Base-by-base conservation (phyloP, 2,888 invertebrate species). In the Chirona hameri region DNA sequence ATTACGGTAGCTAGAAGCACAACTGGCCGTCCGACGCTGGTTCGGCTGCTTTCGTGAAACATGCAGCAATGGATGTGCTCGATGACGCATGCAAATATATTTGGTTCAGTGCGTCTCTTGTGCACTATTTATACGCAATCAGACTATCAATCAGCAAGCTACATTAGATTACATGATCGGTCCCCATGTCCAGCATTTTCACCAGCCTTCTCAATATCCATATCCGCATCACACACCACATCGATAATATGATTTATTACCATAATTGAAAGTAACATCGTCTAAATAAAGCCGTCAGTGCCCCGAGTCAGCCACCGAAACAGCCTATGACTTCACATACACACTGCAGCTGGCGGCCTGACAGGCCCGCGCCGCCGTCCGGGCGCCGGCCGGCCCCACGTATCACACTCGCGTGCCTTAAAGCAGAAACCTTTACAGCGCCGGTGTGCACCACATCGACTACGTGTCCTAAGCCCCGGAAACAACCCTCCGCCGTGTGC, bases 251-350 rank as follows among this genome's bases (percentile, higher is more conserved):
- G 46, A 76, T 76, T 76, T 76, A 76, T 76, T 76, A 76, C 76
- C 76, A 76, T 76, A 76, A 76, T 76, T 76, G 76, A 46, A 76
- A 76, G 76, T 76, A 76, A 76, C 76, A 76, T 76, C 21, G 46
- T 76, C 76, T 76, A 76, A 76, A 76, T 76, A 76, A 46, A 76
- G 76, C 76, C 39, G 46, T 76, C 39, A 24, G 76, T 72, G 72
- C 72, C 29, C 72, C 2, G 31, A 31, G 72, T 27, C 31, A 29
- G 72, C 31, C 72, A 31, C 29, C 31, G 31, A 72, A 31, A 72
- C 72, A 72, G 72, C 72, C 72, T 18, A 29, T 31, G 72, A 72
- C 72, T 27, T 7, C 72, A 14, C 18, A 52, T 57, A 21, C 65
- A 5, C n/a, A 24, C 57, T 27, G 72, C 24, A 24, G 60, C 60